Evolutionary conservation across 1,140 invertebrate species (phyloP).

Genomic region (Dendroctonus valens): DNA sequence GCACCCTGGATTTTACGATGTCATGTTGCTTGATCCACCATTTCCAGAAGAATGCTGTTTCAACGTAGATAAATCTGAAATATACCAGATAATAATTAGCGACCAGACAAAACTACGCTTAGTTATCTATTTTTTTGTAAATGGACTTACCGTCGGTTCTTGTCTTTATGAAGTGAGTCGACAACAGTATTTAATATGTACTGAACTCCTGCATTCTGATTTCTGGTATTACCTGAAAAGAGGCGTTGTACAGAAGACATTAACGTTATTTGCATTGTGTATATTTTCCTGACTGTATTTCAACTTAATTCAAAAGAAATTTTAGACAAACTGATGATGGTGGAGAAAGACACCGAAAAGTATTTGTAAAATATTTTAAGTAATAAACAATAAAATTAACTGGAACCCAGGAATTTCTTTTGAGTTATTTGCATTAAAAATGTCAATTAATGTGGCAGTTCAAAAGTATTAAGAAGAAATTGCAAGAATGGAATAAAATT

Average conservation of each 20-base stretch:
- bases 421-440: constrained; percentile 23
- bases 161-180: constrained; percentile 71
- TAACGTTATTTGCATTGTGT: not conserved
- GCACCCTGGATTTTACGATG: constrained; percentile 51
- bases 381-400: too few species aligned
- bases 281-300: too few species aligned
- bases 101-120: not conserved
- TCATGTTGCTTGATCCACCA: constrained; percentile 69
- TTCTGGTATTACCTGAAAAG: constrained; percentile 61
- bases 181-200: constrained; percentile 91
- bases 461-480: too few species aligned
- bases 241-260: not conserved
- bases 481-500: too few species aligned
- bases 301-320: too few species aligned
- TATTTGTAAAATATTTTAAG: too few species aligned
- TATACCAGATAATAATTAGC: not conserved
- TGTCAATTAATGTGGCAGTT: constrained; percentile 5
- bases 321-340: too few species aligned
- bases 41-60: constrained; percentile 56
- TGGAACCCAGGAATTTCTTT: not conserved
- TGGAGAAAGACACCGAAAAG: too few species aligned
- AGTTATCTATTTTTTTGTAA: not conserved
- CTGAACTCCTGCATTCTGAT: constrained; percentile 80
- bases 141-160: constrained; percentile 61
- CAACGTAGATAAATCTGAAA: constrained; percentile 47